These are phyloP conservation scores for Drosophila anomalata DNA, from an alignment of 2,888 invertebrate species.

Conservation along the genomic window DNA sequence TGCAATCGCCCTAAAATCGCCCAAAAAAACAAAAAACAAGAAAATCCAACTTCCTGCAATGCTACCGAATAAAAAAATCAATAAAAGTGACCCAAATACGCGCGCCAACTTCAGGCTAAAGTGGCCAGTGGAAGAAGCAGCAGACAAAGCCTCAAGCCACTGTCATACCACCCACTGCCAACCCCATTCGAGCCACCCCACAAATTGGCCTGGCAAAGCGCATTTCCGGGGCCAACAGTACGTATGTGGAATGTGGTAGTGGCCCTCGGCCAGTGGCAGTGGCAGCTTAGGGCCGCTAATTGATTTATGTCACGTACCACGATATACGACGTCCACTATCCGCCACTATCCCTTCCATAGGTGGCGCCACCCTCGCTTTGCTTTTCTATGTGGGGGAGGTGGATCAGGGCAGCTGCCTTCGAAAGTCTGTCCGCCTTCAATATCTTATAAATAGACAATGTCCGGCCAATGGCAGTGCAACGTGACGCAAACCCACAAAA, in stretches of 20 bases:
- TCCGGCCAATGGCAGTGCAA: slow-evolving; percentile 56
- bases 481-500: slow-evolving; percentile 55
- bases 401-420: slow-evolving; percentile 4
- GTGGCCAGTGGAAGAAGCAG: slow-evolving; percentile 23
- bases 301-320: slow-evolving; percentile 74
- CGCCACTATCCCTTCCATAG: not conserved
- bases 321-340: slow-evolving; percentile 18
- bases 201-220: slow-evolving; percentile 56
- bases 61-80: slow-evolving; percentile 54
- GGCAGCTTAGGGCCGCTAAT: slow-evolving; percentile 70
- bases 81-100: slow-evolving; percentile 77
- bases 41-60: not conserved
- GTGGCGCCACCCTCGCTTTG: not conserved
- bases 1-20: slow-evolving; percentile 55
- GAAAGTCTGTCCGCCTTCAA: not conserved
- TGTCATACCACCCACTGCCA: slow-evolving; percentile 4
- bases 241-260: slow-evolving; percentile 48
- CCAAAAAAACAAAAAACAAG: slow-evolving; percentile 1
- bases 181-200: slow-evolving; percentile 6
- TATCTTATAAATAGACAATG: slow-evolving; percentile 59
- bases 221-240: slow-evolving; percentile 63
- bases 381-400: not conserved
- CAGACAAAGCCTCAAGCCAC: slow-evolving; percentile 22
- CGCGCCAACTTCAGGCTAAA: slow-evolving; percentile 58
- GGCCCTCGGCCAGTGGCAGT: too few species aligned